Evolutionary conservation across 2,888 invertebrate species (phyloP).

Genomic region (Xestia c-nigrum): DNA sequence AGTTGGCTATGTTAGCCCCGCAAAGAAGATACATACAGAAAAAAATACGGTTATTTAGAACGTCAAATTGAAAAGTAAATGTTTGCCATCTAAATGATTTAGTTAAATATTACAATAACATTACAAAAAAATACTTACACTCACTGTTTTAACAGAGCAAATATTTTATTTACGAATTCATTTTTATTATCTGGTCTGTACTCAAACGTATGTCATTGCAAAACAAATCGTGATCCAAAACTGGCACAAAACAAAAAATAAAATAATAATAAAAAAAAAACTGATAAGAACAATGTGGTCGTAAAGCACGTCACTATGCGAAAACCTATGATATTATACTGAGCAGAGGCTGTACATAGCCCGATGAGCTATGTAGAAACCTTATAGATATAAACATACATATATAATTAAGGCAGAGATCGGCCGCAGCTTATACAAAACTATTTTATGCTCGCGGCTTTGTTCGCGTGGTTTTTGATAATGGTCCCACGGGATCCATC

Average conservation of each 20-base stretch:
- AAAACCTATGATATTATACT: conserved; percentile 30
- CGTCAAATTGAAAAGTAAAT: too few species aligned
- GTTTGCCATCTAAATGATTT: not conserved
- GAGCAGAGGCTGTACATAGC: not conserved
- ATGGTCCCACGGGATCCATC: too few species aligned
- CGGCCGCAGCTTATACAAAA: not conserved
- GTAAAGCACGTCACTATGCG: conserved; percentile 42
- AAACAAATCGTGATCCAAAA: not conserved
- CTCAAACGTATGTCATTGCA: not conserved
- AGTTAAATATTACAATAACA: not conserved
- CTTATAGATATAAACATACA: not conserved
- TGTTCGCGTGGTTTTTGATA: too few species aligned
- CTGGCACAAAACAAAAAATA: not conserved
- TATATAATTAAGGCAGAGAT: not conserved
- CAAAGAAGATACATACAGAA: too few species aligned
- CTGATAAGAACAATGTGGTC: not conserved
- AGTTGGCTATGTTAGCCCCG: too few species aligned
- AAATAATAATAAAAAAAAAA: not conserved
- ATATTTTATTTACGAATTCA: not conserved
- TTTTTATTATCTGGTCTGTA: not conserved
- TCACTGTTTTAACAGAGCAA: not conserved
- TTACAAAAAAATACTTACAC: conserved; percentile 9
- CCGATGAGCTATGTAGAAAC: not conserved
- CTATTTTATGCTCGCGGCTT: too few species aligned
- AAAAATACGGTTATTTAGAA: too few species aligned